Conservation (phyloP, 1,140 invertebrate species). For the Drosophila navojoa region DNA sequence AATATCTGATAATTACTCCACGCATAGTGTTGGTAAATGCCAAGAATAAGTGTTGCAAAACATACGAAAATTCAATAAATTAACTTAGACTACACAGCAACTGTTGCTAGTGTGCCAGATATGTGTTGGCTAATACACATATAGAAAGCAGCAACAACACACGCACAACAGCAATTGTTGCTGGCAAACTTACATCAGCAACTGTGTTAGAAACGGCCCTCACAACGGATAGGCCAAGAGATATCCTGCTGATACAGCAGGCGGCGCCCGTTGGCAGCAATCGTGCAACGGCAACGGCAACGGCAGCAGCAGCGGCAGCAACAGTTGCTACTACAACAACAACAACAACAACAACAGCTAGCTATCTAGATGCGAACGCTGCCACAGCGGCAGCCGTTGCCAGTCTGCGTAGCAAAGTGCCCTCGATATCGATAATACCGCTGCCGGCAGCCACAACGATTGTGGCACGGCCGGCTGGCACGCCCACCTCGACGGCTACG, state of each 20-base stretch:
- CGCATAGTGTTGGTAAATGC: not conserved
- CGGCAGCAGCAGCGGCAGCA: slow-evolving; percentile 17
- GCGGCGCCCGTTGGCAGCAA: slow-evolving; percentile 61
- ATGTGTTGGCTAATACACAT: too few species aligned
- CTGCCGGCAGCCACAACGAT: slow-evolving; percentile 70
- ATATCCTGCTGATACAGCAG: slow-evolving; percentile 78
- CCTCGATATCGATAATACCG: slow-evolving; percentile 81
- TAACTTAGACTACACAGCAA: too few species aligned
- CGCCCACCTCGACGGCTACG: not conserved
- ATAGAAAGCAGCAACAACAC: too few species aligned
- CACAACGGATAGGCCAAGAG: slow-evolving; percentile 79
- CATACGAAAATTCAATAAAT: too few species aligned
- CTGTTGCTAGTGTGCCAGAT: too few species aligned
- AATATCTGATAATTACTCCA: not conserved
- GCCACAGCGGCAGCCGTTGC: slow-evolving; percentile 69
- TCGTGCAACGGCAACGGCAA: slow-evolving; percentile 24
- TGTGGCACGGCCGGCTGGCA: slow-evolving; percentile 48
- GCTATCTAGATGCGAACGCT: slow-evolving; percentile 1
- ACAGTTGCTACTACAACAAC: not conserved
- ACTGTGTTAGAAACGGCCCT: slow-evolving; percentile 51
- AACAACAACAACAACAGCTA: slow-evolving; percentile 11
- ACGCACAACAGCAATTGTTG: slow-evolving; percentile 24
- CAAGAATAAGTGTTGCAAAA: not conserved
- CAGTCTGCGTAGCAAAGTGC: slow-evolving; percentile 74
- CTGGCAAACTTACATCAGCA: slow-evolving; percentile 11